Percentiles rank a stretch among this genome's conserved stretches.
These are phyloP conservation scores for Meandrina meandrites DNA, from an alignment of 92 coral and sea anemone genomes.

Conservation along the genomic window DNA sequence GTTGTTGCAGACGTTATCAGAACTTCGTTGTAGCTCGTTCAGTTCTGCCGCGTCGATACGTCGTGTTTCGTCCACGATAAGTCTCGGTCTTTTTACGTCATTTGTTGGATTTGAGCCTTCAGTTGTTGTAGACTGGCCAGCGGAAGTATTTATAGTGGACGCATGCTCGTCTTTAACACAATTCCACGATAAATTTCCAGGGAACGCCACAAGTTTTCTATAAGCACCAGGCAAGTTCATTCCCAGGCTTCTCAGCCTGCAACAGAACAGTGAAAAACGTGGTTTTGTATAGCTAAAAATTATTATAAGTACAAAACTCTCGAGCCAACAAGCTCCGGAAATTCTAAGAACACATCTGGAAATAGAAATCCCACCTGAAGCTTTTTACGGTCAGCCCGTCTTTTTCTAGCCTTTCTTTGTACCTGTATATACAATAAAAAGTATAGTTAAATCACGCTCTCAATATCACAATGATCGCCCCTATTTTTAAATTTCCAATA, in stretches of 20 bases:
- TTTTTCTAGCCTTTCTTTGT: slow-evolving; percentile 57
- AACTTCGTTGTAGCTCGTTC: too few relatives aligned
- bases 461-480: too few relatives aligned
- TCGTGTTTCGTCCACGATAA: background rate
- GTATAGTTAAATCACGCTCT: background rate
- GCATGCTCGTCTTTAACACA: slow-evolving; percentile 22
- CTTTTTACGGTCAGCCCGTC: slow-evolving; percentile 57
- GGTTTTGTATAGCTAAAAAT: too few relatives aligned
- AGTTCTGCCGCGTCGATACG: background rate
- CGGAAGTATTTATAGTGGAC: background rate
- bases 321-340: too few relatives aligned
- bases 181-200: slow-evolving; percentile 54
- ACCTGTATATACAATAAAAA: slow-evolving; percentile 26
- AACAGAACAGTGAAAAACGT: background rate
- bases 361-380: slow-evolving; percentile 59
- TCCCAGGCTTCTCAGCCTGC: slow-evolving; percentile 67
- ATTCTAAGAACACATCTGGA: too few relatives aligned
- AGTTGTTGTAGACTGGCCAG: background rate
- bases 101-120: background rate
- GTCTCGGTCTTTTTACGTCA: slow-evolving; percentile 8
- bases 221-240: slow-evolving; percentile 84
- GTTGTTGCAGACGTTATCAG: background rate
- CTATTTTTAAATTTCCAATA: too few relatives aligned
- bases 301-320: background rate
- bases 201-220: slow-evolving; percentile 75